phyloP scores from a whole-genome alignment of 2,888 invertebrate genomes.

The Oscheius sp. region DNA sequence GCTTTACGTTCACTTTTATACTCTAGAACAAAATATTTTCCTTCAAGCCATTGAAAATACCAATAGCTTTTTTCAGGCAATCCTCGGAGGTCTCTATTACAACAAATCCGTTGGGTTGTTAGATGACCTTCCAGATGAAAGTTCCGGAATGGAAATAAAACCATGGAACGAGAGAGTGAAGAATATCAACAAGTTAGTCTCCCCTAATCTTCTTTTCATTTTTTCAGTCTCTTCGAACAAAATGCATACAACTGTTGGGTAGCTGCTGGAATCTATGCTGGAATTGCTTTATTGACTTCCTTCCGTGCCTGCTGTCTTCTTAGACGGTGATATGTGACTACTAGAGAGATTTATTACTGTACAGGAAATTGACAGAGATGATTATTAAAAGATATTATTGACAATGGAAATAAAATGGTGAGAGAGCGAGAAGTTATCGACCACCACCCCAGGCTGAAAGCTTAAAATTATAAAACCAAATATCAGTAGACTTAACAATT shows the following conservation, averaged over 20 bases:
- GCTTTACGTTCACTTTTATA: background rate
- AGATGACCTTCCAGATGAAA: constrained; percentile 53
- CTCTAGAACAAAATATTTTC: too few relatives aligned
- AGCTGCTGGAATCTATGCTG: constrained; percentile 47
- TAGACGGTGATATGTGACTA: constrained; percentile 21
- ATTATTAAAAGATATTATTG: too few relatives aligned
- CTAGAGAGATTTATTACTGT: too few relatives aligned
- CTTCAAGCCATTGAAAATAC: too few relatives aligned
- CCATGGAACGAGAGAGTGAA: constrained; percentile 19
- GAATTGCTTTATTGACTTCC: constrained; percentile 37
- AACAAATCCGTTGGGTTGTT: constrained; percentile 59
- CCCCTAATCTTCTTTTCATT: background rate
- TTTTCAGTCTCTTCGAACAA: constrained; percentile 50
- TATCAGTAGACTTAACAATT: too few relatives aligned
- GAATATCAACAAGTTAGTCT: constrained; percentile 31
- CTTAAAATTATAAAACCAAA: too few relatives aligned
- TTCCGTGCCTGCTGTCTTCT: constrained; percentile 45
- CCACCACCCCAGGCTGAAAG: too few relatives aligned
- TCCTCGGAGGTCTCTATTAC: constrained; percentile 55
- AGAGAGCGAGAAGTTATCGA: too few relatives aligned
- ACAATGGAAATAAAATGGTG: too few relatives aligned
- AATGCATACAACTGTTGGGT: constrained; percentile 60
- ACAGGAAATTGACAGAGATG: too few relatives aligned
- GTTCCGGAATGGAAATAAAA: constrained; percentile 15
- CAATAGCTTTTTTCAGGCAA: constrained; percentile 6